These are phyloP conservation scores for Cyclargus thomasi DNA, from an alignment of 1,140 invertebrate species.

Conservation along the genomic window DNA sequence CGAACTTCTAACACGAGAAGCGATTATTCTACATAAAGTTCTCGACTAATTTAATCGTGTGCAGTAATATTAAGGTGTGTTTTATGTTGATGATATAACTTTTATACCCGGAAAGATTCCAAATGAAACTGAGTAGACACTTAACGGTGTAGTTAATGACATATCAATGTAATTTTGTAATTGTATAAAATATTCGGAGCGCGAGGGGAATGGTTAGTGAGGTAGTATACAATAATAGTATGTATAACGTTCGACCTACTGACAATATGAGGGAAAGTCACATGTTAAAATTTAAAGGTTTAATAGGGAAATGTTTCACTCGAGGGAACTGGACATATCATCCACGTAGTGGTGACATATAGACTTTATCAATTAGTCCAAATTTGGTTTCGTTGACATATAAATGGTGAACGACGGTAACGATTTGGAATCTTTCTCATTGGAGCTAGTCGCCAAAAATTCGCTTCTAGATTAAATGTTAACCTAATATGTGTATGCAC, in stretches of 20 bases:
- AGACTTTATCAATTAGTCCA: slow-evolving; percentile 55
- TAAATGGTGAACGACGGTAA: slow-evolving; percentile 30
- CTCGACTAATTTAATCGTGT: slow-evolving; percentile 47
- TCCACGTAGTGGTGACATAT: slow-evolving; percentile 66
- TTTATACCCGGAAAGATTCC: slow-evolving; percentile 69
- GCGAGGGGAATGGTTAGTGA: slow-evolving; percentile 59
- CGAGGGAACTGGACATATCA: slow-evolving; percentile 60
- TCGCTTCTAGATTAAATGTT: slow-evolving; percentile 70
- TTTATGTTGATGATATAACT: slow-evolving; percentile 61
- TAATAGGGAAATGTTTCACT: slow-evolving; percentile 67
- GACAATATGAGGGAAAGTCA: slow-evolving; percentile 61
- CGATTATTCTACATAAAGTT: slow-evolving; percentile 5
- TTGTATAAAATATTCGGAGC: slow-evolving; percentile 43
- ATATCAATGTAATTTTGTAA: slow-evolving; percentile 71
- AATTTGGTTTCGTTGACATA: slow-evolving; percentile 44
- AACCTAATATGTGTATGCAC: slow-evolving; percentile 64
- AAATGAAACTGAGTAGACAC: slow-evolving; percentile 54
- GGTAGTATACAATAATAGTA: slow-evolving; percentile 38
- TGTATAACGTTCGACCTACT: slow-evolving; percentile 44
- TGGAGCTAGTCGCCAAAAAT: slow-evolving; percentile 66
- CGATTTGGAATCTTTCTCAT: slow-evolving; percentile 72
- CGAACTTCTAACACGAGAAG: slow-evolving; percentile 23
- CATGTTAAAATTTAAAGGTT: slow-evolving; percentile 66
- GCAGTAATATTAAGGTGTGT: slow-evolving; percentile 68
- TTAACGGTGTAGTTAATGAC: slow-evolving; percentile 64